phyloP scores from a whole-genome alignment of 1,140 invertebrate species.

The Coptotermes formosanus region DNA sequence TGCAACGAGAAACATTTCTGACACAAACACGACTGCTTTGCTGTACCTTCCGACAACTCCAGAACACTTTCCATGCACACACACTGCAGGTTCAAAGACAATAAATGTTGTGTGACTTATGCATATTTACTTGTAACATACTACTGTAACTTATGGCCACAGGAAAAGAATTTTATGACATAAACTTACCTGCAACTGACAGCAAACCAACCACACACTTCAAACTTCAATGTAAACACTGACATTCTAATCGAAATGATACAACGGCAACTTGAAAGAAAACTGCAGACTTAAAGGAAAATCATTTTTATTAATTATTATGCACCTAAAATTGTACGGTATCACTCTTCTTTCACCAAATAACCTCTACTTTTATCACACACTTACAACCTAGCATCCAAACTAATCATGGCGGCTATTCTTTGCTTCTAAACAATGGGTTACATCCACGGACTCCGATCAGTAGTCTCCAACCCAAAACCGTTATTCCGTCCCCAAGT shows the following conservation, averaged over 20 bases:
- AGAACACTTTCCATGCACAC: no score
- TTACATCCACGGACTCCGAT: constrained; percentile 27
- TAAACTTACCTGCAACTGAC: constrained; percentile 29
- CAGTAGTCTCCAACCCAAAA: constrained; percentile 20
- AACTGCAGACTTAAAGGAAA: not conserved
- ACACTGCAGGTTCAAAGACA: no score
- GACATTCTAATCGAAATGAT: constrained; percentile 22
- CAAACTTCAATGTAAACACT: constrained; percentile 30
- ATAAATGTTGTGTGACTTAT: no score
- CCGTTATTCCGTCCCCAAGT: not conserved
- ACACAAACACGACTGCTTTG: no score
- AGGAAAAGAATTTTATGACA: not conserved
- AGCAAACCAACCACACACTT: constrained; percentile 25
- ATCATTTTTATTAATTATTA: not conserved
- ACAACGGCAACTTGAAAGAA: not conserved
- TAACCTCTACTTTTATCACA: constrained; percentile 9
- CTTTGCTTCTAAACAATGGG: constrained; percentile 30
- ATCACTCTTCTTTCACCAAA: constrained; percentile 13
- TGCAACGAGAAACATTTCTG: no score
- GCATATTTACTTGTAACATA: no score
- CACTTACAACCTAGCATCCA: constrained; percentile 1
- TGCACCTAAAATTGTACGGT: not conserved
- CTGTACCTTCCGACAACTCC: no score
- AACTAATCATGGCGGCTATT: constrained; percentile 30
- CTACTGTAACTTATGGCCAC: no score